These are phyloP conservation scores for Taphrorychus bicolor DNA, from an alignment of 2,888 invertebrate species.

Conservation along the genomic window DNA sequence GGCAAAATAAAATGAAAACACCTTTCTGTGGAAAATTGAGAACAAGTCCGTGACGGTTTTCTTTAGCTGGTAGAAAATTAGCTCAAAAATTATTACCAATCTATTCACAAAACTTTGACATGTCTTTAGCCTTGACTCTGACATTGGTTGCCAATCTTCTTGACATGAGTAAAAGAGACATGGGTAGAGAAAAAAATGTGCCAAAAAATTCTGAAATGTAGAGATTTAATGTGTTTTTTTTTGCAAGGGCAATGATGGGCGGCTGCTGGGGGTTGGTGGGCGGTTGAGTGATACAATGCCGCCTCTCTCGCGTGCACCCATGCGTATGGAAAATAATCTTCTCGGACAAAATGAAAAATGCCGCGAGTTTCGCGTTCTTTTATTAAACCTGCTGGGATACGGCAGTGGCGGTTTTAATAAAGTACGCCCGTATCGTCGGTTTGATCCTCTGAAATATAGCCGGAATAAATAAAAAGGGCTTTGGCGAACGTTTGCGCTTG, in stretches of 20 bases:
- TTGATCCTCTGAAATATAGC: conserved; percentile 43
- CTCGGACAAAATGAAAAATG: conserved; percentile 43
- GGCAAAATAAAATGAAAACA: conserved; percentile 36
- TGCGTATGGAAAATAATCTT: conserved; percentile 42
- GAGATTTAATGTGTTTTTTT: not conserved
- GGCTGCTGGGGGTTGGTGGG: not conserved
- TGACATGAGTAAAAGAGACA: no score
- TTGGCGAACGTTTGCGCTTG: conserved; percentile 36
- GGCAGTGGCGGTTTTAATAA: conserved; percentile 42
- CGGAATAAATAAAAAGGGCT: conserved; percentile 43
- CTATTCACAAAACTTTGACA: no score
- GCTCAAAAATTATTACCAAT: no score
- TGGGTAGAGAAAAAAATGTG: no score
- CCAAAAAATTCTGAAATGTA: not conserved
- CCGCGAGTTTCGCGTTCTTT: conserved; percentile 42
- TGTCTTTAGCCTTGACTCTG: no score
- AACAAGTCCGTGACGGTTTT: conserved; percentile 33
- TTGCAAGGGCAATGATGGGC: not conserved
- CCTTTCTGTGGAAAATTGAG: conserved; percentile 33
- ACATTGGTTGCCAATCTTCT: no score
- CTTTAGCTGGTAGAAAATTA: conserved; percentile 18
- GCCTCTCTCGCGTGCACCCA: conserved; percentile 34
- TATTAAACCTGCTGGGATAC: conserved; percentile 40
- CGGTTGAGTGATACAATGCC: conserved; percentile 24
- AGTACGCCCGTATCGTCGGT: conserved; percentile 34